Conservation (phyloP, 2,888 invertebrate species). For the Exocentrus adspersus region DNA sequence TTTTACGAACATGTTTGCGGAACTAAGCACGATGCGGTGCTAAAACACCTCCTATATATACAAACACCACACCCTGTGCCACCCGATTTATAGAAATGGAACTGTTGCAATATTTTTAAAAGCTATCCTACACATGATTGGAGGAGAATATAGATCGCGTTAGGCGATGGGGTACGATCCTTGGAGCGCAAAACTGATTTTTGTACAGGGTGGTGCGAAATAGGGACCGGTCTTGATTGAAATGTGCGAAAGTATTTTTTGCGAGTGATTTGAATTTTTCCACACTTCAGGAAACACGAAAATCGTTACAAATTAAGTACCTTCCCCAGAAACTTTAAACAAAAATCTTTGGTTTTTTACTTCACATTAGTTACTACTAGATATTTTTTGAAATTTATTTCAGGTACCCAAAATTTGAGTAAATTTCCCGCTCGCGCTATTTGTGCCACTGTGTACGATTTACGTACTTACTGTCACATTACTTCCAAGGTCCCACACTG, state of each 20-base stretch:
- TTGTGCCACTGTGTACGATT: slow-evolving; percentile 44
- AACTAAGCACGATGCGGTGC: slow-evolving; percentile 32
- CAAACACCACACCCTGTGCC: slow-evolving; percentile 38
- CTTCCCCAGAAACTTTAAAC: too few relatives aligned
- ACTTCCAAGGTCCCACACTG: slow-evolving; percentile 59
- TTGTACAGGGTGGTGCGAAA: slow-evolving; percentile 31
- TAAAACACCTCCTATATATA: slow-evolving; percentile 37
- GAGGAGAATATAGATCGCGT: neutral
- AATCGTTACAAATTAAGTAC: too few relatives aligned
- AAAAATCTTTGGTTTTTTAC: too few relatives aligned
- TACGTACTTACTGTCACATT: slow-evolving; percentile 59
- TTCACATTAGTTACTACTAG: too few relatives aligned
- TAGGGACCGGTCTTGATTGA: too few relatives aligned
- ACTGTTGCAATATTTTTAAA: neutral
- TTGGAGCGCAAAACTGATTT: slow-evolving; percentile 45
- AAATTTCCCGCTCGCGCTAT: too few relatives aligned
- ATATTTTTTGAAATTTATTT: too few relatives aligned
- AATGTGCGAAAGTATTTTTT: too few relatives aligned
- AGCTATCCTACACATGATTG: neutral
- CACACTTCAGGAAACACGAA: too few relatives aligned
- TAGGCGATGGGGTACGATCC: slow-evolving; percentile 11
- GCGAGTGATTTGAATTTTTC: too few relatives aligned
- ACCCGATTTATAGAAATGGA: neutral
- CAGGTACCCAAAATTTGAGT: too few relatives aligned
- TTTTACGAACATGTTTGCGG: slow-evolving; percentile 61